phyloP scores from a whole-genome alignment of 2,888 invertebrate genomes.

The Drosophila planitibia region DNA sequence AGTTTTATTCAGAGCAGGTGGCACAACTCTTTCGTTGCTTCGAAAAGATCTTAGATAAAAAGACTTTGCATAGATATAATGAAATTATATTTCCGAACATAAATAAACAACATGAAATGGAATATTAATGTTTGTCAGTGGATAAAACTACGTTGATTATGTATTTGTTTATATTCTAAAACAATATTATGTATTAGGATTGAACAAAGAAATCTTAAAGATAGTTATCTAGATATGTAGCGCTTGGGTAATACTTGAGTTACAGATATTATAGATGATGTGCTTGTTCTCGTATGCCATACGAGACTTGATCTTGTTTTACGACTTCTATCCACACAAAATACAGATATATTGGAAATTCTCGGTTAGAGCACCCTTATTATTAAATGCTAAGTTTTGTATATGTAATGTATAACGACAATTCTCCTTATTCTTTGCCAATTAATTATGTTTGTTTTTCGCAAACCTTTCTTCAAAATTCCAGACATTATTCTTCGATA shows the following conservation, averaged over 20 bases:
- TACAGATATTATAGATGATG: background rate
- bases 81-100: background rate
- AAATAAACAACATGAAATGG: no score
- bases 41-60: constrained; percentile 2
- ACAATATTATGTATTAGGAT: background rate
- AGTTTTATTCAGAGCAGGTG: constrained; percentile 26
- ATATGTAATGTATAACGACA: background rate
- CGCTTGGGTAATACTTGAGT: background rate
- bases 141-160: background rate
- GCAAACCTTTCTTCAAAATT: background rate
- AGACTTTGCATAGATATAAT: background rate
- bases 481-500: constrained; percentile 14
- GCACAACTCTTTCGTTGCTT: background rate
- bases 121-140: background rate
- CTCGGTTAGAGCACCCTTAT: background rate
- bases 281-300: background rate
- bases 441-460: background rate
- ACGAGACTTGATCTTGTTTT: background rate
- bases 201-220: background rate
- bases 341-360: background rate
- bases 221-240: background rate
- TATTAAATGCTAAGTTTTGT: background rate
- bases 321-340: background rate
- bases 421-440: background rate
- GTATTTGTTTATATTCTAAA: background rate